These are phyloP conservation scores for Pangasius larnaudii DNA, from an alignment of 2,797 vertebrate genomes.

Conservation along the genomic window DNA sequence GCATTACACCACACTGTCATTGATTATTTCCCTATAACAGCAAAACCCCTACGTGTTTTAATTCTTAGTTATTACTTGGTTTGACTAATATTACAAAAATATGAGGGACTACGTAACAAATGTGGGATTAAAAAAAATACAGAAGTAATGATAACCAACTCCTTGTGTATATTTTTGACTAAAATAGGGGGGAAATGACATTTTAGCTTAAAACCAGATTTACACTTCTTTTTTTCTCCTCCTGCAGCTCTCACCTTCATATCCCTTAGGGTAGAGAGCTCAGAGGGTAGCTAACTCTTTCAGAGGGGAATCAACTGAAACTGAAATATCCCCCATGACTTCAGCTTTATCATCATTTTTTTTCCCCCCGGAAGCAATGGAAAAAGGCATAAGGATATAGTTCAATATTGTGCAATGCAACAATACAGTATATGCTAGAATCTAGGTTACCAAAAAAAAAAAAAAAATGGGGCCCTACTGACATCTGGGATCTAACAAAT, in stretches of 20 bases:
- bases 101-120: not conserved
- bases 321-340: not conserved
- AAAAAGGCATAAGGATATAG: not conserved
- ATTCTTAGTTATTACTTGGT: not conserved
- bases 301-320: not conserved
- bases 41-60: not conserved
- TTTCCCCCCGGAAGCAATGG: not conserved
- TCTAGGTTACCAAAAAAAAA: conserved; percentile 4
- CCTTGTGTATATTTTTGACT: not conserved
- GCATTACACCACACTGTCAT: not conserved
- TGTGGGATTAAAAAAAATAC: not conserved
- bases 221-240: not conserved
- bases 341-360: not conserved
- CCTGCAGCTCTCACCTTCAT: not conserved
- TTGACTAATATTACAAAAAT: not conserved
- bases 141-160: not conserved
- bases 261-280: not conserved
- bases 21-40: not conserved
- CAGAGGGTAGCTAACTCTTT: not conserved
- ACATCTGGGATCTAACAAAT: not conserved
- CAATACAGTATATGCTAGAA: not conserved
- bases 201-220: not conserved
- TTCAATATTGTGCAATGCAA: not conserved
- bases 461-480: not conserved
- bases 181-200: not conserved